Base-by-base conservation (phyloP, 2,797 vertebrate species). In the Cirrhinus molitorella region DNA sequence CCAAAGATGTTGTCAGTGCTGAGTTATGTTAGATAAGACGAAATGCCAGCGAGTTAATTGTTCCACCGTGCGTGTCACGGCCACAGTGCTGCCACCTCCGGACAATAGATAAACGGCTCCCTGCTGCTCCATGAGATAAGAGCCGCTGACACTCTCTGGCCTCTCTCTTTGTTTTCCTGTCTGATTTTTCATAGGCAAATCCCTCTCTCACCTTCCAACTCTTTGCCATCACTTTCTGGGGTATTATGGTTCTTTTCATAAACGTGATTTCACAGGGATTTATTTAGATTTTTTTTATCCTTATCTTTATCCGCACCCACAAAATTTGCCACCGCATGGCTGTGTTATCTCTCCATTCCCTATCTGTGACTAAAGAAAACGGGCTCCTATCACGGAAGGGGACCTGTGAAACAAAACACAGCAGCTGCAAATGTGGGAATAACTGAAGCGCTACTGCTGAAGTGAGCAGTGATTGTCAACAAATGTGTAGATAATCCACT, bases 101-200 rank as follows among this genome's bases (percentile, higher is more conserved):
- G 87, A 83, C 80, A 65, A 66, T 23, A 76, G 83, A 83, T 75
- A 76, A 87, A 65, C 70, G 57, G 51, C 59, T 63, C 53, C 66
- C 70, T 43, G 90, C 90, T 92, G 88, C 79, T 84, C 65, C 28
- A 13, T 12, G 2, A 90, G 93, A 93, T 93, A 92, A 93, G 86
- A 87, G 71, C 76, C 40, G 73, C 83, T 67, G 88, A 85, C 86
- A 88, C 76, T 45, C 45, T 83, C 68, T 43, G 25, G 49, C 73
- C 34, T 61, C 70, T n/a, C 55, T 83, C 85, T 89, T 85, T 89
- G 63, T 85, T 34, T 53, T 85, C 72, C 59, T 70, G 51, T 72
- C 61, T 17, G 65, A 87, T 85, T 80, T 85, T 86, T 91, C 73
- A 85, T 87, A 93, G 90, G 88, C 91, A 93, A 93, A 94, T 93